phyloP scores from a whole-genome alignment of 2,113 vertebrate genomes.

The Zapornia atra region DNA sequence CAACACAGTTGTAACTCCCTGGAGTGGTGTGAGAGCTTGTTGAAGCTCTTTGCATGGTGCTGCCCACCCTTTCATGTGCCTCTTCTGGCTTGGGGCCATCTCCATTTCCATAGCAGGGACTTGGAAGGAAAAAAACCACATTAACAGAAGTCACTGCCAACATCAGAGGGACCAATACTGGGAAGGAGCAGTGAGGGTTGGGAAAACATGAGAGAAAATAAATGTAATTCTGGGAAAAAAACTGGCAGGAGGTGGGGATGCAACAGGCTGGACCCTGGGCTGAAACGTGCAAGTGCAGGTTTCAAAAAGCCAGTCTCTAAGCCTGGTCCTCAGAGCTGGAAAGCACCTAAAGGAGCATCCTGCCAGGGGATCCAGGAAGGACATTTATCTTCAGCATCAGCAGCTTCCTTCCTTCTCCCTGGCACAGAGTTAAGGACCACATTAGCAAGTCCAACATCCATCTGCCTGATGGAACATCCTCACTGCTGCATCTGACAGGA shows the following conservation, averaged over 20 bases:
- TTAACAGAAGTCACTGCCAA: neutral
- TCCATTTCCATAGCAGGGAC: neutral
- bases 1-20: neutral
- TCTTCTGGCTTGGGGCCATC: neutral
- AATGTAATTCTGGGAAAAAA: neutral
- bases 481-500: neutral
- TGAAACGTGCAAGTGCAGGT: fast-evolving
- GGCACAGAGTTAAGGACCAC: neutral
- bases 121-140: fast-evolving
- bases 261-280: neutral
- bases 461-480: neutral
- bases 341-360: neutral
- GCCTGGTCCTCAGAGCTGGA: neutral
- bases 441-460: neutral
- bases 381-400: neutral
- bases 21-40: neutral
- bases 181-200: neutral
- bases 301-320: neutral
- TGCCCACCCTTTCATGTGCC: neutral
- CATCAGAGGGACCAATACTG: neutral
- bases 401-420: neutral
- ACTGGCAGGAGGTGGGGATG: neutral
- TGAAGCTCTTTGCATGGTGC: neutral
- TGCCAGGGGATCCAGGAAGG: neutral
- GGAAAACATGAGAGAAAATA: neutral